These are phyloP conservation scores for Calosoma granatense DNA, from an alignment of 1,140 invertebrate species.

Conservation along the genomic window DNA sequence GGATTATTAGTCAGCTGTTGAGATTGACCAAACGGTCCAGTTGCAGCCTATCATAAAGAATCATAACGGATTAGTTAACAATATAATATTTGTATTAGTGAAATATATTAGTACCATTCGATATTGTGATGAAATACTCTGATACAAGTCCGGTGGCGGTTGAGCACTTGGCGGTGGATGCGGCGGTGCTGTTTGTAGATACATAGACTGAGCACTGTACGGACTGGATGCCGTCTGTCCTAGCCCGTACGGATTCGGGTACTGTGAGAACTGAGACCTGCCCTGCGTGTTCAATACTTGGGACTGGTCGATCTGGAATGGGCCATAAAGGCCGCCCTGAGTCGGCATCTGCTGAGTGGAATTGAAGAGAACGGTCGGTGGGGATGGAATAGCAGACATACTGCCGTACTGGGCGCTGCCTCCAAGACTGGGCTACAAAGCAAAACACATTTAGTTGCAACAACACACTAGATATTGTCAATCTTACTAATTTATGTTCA, in stretches of 20 bases:
- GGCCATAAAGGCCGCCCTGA: conserved; percentile 67
- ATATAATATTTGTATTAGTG: no score
- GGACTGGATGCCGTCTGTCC: conserved; percentile 41
- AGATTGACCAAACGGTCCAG: conserved; percentile 58
- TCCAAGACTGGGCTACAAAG: conserved; percentile 21
- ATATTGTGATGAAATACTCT: conserved; percentile 63
- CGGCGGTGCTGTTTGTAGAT: conserved; percentile 50
- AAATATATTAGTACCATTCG: background rate
- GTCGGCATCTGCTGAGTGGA: conserved; percentile 60
- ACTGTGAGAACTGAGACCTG: conserved; percentile 55
- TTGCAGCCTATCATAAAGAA: conserved; percentile 38
- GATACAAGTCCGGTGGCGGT: conserved; percentile 69
- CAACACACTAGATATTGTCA: no score
- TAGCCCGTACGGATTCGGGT: conserved; percentile 43
- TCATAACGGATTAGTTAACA: background rate
- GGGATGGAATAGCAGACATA: conserved; percentile 71
- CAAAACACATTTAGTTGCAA: background rate
- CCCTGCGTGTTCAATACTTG: conserved; percentile 38
- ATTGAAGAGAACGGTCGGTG: conserved; percentile 66
- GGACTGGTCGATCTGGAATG: conserved; percentile 51
- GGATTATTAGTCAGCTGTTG: conserved; percentile 72
- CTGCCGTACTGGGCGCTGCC: conserved; percentile 52
- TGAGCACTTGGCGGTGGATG: conserved; percentile 40
- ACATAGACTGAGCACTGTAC: conserved; percentile 57
- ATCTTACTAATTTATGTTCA: no score